These are phyloP conservation scores for Exephanes ischioxanthus DNA, from an alignment of 2,888 invertebrate genomes.

Conservation along the genomic window DNA sequence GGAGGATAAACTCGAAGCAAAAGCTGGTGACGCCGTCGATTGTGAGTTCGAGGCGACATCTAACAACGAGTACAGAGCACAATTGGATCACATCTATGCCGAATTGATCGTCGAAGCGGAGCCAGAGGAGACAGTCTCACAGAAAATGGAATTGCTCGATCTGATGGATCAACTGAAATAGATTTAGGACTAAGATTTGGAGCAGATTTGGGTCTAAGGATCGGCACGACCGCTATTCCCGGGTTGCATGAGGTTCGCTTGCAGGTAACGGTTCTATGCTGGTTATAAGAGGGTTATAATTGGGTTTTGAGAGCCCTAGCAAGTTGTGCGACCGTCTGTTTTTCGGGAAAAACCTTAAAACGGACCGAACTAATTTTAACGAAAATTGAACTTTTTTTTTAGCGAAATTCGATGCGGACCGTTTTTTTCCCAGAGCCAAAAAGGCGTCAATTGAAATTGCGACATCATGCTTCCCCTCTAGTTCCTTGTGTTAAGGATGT, in stretches of 20 bases:
- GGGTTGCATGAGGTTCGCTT: no score
- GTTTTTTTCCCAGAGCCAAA: no score
- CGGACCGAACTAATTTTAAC: no score
- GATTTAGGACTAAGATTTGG: neutral
- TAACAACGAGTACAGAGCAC: conserved; percentile 73
- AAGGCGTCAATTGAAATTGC: no score
- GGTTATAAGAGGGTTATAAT: no score
- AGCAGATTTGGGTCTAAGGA: neutral
- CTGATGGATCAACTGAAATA: conserved; percentile 78
- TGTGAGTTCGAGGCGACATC: conserved; percentile 64
- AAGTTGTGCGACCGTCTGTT: no score
- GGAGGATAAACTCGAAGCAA: conserved; percentile 1
- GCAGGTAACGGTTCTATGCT: neutral
- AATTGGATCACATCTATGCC: conserved; percentile 75
- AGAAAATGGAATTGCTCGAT: conserved; percentile 78
- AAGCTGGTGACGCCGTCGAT: conserved; percentile 6
- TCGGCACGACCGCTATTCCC: neutral
- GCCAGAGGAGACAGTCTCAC: conserved; percentile 54
- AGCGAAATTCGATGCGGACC: no score
- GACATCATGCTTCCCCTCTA: no score
- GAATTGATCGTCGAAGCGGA: conserved; percentile 76
- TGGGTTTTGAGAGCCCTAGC: no score
- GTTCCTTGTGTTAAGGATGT: no score
- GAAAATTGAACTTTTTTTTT: no score
- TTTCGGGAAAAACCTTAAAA: no score